Conservation (phyloP, 2,888 invertebrate species). For the Anticlea derivata region DNA sequence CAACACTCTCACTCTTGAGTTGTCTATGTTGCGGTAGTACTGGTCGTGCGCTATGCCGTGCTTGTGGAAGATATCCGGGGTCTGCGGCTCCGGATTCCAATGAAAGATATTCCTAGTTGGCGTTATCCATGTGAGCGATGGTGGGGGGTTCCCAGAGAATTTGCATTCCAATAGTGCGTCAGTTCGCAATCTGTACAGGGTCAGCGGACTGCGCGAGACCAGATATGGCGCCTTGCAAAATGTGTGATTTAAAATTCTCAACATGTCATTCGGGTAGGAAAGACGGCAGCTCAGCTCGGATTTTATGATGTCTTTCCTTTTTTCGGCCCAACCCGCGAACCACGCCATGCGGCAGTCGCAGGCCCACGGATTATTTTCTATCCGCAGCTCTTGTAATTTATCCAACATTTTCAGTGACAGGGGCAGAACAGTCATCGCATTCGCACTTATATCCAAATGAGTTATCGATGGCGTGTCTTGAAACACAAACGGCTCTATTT, state of each 20-base stretch:
- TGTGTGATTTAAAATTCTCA: constrained; percentile 87
- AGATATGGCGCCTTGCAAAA: constrained; percentile 87
- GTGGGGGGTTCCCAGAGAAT: constrained; percentile 89
- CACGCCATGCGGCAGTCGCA: constrained; percentile 95
- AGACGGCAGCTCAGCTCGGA: constrained; percentile 87
- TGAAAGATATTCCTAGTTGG: constrained; percentile 88
- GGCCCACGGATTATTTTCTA: constrained; percentile 91
- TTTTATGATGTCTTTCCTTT: constrained; percentile 73
- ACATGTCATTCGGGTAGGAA: constrained; percentile 87
- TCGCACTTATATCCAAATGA: constrained; percentile 87
- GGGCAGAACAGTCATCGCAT: constrained; percentile 88
- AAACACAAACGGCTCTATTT: constrained; percentile 86
- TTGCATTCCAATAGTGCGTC: constrained; percentile 90
- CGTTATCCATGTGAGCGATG: constrained; percentile 94
- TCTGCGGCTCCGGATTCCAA: constrained; percentile 89
- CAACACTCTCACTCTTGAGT: constrained; percentile 86
- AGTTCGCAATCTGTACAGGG: constrained; percentile 85
- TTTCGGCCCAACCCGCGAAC: constrained; percentile 85
- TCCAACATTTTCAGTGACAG: constrained; percentile 86
- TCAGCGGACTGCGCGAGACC: constrained; percentile 84
- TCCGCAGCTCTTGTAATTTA: constrained; percentile 85
- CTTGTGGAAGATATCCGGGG: constrained; percentile 86
- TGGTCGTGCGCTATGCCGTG: constrained; percentile 86
- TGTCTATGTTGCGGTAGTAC: constrained; percentile 71
- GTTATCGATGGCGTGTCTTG: constrained; percentile 85